Base-by-base conservation (phyloP, 2,113 vertebrate species). In the Hippocampus barbouri region DNA sequence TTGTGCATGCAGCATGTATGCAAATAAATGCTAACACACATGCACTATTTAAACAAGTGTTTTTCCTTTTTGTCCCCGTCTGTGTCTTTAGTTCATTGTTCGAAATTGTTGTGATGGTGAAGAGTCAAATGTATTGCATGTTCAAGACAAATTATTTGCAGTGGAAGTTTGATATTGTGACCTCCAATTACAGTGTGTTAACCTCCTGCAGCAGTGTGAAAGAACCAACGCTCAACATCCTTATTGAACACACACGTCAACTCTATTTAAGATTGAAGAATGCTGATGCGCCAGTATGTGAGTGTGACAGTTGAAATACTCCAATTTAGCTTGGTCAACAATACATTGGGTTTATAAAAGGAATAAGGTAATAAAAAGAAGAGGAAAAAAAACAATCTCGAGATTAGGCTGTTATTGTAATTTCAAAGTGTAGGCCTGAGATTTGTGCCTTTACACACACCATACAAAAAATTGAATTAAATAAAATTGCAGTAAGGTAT, bases 261-360 rank as follows among this genome's bases (percentile, higher is more conserved):
- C 69, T 83, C 70, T 23, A 66, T 78, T 70, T 82, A 23, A 73
- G 51, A 79, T 56, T 57, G 61, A 21, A 72, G 72, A 73, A 43
- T 51, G 61, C 30, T 25, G 3, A 7, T 65, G 68, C 75, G 71
- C 20, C 12, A 64, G 20, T 21, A 47, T 69, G 57, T 51, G 56
- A 20, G 30, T 71, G 53, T 73, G 51, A 45, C 43, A 69, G 30
- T 68, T 6, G 14, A 64, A 43, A 64, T 51, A 11, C 16, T 18
- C 15, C 14, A 61, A 72, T 85, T 70, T 73, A 4, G 21, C 1
- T 56, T 2, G 14, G 25, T 9, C 25, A 15, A 27, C 30, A 61
- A 30, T 18, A 59, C 27, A 34, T 16, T 6, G 0, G 15, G 20
- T 30, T 34, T 34, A 16, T 54, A 45, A 72, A 71, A 65, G 43